Conservation (phyloP, 2,797 vertebrate species). For the Sphaeramia orbicularis region DNA sequence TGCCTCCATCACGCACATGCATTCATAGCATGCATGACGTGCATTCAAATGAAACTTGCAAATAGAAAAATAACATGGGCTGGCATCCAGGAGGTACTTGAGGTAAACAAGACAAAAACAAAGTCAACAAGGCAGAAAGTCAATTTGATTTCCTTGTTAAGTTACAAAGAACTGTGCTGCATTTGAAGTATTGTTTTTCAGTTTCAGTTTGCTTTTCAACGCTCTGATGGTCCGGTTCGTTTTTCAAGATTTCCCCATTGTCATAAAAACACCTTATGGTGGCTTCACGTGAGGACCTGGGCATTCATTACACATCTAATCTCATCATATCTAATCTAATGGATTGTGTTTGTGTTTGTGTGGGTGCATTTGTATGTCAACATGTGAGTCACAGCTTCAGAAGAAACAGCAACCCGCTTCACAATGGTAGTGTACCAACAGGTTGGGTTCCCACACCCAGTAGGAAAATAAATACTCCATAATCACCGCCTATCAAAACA, state of each 20-base stretch:
- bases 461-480: slow-evolving; percentile 85
- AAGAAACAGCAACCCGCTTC: slow-evolving; percentile 46
- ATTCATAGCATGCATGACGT: slow-evolving; percentile 5
- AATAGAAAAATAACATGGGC: not conserved
- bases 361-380: slow-evolving; percentile 39
- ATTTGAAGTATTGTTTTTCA: not conserved
- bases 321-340: slow-evolving; percentile 62
- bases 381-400: slow-evolving; percentile 68
- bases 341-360: slow-evolving; percentile 37
- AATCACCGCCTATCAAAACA: slow-evolving; percentile 86
- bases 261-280: slow-evolving; percentile 51
- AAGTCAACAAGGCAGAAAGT: slow-evolving; percentile 2
- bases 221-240: slow-evolving; percentile 21
- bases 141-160: not conserved
- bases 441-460: slow-evolving; percentile 86
- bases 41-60: slow-evolving; percentile 4
- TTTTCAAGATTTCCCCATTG: slow-evolving; percentile 12
- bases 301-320: slow-evolving; percentile 56
- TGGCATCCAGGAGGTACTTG: not conserved
- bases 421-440: slow-evolving; percentile 81
- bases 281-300: slow-evolving; percentile 18
- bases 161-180: not conserved
- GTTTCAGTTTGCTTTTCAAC: slow-evolving; percentile 8
- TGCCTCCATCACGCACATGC: slow-evolving; percentile 13
- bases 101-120: not conserved